Conservation (phyloP, 2,113 vertebrate genomes). For the Cebus imitator region DNA sequence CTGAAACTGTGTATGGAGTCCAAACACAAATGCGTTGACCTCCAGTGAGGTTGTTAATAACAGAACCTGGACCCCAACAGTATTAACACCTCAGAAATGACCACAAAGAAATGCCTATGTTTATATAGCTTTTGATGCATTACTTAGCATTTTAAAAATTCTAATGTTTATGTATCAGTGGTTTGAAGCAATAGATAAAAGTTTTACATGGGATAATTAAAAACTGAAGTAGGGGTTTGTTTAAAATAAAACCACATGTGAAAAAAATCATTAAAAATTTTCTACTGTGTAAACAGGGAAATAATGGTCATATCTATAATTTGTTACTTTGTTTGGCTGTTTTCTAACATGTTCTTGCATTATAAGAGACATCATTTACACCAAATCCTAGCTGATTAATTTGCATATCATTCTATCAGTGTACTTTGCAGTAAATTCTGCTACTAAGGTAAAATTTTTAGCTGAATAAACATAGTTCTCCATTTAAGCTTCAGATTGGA, state of each 20-base stretch:
- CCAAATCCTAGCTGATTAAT: constrained; percentile 15
- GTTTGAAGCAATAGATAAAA: not conserved
- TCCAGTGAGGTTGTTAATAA: not conserved
- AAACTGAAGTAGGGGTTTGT: constrained; percentile 8
- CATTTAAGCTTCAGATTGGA: constrained; percentile 20
- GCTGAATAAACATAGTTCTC: not conserved
- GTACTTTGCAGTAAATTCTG: not conserved
- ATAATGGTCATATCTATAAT: not conserved
- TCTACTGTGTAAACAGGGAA: not conserved
- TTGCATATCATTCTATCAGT: not conserved
- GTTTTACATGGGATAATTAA: not conserved
- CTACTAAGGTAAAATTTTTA: not conserved
- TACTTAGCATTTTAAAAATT: constrained; percentile 9
- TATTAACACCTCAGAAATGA: not conserved
- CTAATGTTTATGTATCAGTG: not conserved
- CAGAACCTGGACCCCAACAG: not conserved
- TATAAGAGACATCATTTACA: not conserved
- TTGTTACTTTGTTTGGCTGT: not conserved
- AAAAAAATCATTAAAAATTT: not conserved
- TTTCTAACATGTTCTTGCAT: not conserved
- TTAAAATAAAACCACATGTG: constrained; percentile 14
- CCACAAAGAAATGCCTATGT: not conserved
- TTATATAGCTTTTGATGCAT: not conserved
- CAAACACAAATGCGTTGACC: not conserved
- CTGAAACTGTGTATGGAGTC: not conserved